Percentiles rank a stretch among this genome's conserved stretches.
These are phyloP conservation scores for Eurystomus gularis DNA, from an alignment of 2,113 vertebrate genomes.

Conservation along the genomic window DNA sequence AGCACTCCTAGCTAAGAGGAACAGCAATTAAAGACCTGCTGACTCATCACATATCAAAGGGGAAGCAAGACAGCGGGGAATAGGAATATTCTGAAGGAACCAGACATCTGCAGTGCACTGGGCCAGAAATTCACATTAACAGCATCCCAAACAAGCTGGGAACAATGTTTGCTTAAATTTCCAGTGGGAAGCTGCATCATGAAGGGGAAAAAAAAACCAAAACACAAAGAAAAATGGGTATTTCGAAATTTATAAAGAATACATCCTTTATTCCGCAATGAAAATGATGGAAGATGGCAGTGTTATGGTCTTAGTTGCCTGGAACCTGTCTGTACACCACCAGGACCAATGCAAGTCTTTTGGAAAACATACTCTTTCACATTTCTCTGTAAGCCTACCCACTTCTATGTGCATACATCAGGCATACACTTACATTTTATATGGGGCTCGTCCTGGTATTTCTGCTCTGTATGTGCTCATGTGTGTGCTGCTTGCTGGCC, in stretches of 20 bases:
- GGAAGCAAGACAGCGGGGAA: not conserved
- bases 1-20: slow-evolving; percentile 20
- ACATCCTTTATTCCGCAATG: not conserved
- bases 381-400: not conserved
- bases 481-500: not conserved
- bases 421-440: not conserved
- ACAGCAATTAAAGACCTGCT: slow-evolving; percentile 53
- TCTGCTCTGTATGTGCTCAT: not conserved
- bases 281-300: not conserved
- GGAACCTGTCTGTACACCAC: not conserved
- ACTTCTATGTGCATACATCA: not conserved
- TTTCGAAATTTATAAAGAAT: not conserved
- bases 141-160: not conserved
- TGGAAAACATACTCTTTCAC: not conserved
- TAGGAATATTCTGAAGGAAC: slow-evolving; percentile 1
- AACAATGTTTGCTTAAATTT: slow-evolving; percentile 12
- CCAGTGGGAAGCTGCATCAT: not conserved
- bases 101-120: not conserved
- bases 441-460: not conserved
- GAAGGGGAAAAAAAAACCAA: not conserved
- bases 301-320: not conserved
- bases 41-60: slow-evolving; percentile 48
- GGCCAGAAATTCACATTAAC: slow-evolving; percentile 24
- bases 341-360: not conserved
- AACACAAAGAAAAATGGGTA: not conserved